A percentile compares a stretch with the other conserved stretches of the same genome.
Conservation (phyloP, 2,113 vertebrate species). For the Rana temporaria region DNA sequence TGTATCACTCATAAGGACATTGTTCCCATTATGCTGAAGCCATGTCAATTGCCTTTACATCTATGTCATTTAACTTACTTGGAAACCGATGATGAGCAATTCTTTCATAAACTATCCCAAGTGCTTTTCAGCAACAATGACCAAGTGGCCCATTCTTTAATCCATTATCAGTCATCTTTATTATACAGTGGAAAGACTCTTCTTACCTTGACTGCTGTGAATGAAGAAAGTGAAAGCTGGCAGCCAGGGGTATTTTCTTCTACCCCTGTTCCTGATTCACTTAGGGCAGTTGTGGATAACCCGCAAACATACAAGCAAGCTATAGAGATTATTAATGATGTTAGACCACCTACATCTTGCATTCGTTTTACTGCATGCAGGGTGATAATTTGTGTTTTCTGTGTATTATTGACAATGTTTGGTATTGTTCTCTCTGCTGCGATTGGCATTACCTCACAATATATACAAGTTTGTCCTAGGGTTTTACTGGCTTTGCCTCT, state of each 20-base stretch:
- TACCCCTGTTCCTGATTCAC: conserved; percentile 63
- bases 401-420: neutral
- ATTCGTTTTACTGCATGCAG: conserved; percentile 37
- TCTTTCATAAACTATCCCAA: conserved; percentile 62
- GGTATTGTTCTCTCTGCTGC: fast-evolving
- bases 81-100: conserved; percentile 60
- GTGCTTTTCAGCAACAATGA: conserved; percentile 63
- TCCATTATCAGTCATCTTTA: conserved; percentile 60
- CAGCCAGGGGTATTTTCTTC: conserved; percentile 65
- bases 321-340: conserved; percentile 61
- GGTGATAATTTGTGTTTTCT: neutral
- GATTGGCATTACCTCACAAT: fast-evolving
- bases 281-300: conserved; percentile 63
- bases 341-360: conserved; percentile 57
- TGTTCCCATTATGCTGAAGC: conserved; percentile 66
- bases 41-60: conserved; percentile 64
- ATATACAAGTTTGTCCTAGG: fast-evolving
- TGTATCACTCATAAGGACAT: conserved; percentile 67
- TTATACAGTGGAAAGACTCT: conserved; percentile 70
- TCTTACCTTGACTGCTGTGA: conserved; percentile 61
- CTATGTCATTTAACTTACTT: conserved; percentile 71
- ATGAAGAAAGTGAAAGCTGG: conserved; percentile 61
- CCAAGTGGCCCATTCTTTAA: conserved; percentile 54
- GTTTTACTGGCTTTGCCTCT: fast-evolving
- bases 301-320: conserved; percentile 61